phyloP scores from a whole-genome alignment of 2,113 vertebrate species.

The Solea solea region DNA sequence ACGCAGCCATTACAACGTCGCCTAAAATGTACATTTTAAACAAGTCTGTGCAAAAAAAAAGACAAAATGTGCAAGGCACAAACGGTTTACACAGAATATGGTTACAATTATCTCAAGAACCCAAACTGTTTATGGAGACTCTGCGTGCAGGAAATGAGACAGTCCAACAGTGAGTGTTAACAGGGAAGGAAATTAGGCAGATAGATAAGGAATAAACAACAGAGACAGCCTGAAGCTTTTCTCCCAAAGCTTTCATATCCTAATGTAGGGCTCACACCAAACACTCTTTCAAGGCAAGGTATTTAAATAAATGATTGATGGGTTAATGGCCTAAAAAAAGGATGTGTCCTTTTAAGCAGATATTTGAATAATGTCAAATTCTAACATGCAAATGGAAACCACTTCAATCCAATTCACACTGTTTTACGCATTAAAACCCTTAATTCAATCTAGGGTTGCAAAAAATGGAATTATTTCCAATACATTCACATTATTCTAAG shows the following conservation, averaged over 20 bases:
- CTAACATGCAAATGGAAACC: background rate
- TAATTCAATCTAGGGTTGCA: too few relatives aligned
- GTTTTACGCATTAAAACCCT: too few relatives aligned
- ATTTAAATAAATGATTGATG: background rate
- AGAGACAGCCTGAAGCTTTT: constrained; percentile 24
- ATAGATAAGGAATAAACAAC: constrained; percentile 65
- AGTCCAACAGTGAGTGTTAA: constrained; percentile 52
- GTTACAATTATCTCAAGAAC: constrained; percentile 58
- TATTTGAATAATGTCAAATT: background rate
- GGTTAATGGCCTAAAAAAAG: constrained; percentile 1
- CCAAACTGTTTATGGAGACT: constrained; percentile 62
- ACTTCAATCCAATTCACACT: background rate
- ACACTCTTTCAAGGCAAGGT: background rate
- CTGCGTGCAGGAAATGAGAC: constrained; percentile 68
- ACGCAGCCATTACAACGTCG: background rate
- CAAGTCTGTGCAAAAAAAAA: constrained; percentile 9
- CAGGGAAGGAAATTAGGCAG: constrained; percentile 68
- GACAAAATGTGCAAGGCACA: constrained; percentile 7
- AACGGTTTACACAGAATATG: constrained; percentile 42
- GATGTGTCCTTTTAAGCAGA: background rate
- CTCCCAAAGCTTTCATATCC: constrained; percentile 56
- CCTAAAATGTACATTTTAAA: background rate
- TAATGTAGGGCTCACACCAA: constrained; percentile 19
- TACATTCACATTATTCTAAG: too few relatives aligned
- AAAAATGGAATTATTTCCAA: too few relatives aligned